These are phyloP conservation scores for Bombus soroeensis DNA, from an alignment of 1,140 invertebrate genomes.

Conservation along the genomic window DNA sequence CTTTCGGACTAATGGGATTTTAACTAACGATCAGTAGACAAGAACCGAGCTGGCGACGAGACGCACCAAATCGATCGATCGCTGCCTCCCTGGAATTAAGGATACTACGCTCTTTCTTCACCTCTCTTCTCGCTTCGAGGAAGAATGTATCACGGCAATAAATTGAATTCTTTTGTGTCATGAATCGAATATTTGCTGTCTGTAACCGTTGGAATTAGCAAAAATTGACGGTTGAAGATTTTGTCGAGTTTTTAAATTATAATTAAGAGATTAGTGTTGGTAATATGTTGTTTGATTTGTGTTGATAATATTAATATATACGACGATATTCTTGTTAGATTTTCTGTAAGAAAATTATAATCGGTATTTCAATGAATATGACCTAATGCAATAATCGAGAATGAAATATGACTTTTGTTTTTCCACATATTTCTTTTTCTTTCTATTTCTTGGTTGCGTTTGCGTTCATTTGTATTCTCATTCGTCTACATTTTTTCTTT, in stretches of 20 bases:
- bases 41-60: conserved; percentile 26
- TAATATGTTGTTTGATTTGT: background rate
- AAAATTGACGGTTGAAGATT: background rate
- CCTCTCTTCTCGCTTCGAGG: background rate
- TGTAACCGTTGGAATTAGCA: background rate
- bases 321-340: background rate
- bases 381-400: no score
- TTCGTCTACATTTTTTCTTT: background rate
- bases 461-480: background rate
- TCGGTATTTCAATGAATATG: no score
- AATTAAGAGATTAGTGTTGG: background rate
- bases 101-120: background rate
- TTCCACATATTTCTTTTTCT: background rate
- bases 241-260: background rate
- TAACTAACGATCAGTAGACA: conserved; percentile 75
- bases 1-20: conserved; percentile 78
- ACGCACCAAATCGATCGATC: conserved; percentile 19
- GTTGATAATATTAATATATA: background rate
- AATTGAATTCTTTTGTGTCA: conserved; percentile 43
- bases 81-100: background rate
- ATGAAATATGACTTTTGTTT: no score
- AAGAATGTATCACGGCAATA: background rate
- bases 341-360: background rate
- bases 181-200: background rate
- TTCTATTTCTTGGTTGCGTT: no score